Conservation (phyloP, 2,797 vertebrate species). For the Poliocrania exsul region DNA sequence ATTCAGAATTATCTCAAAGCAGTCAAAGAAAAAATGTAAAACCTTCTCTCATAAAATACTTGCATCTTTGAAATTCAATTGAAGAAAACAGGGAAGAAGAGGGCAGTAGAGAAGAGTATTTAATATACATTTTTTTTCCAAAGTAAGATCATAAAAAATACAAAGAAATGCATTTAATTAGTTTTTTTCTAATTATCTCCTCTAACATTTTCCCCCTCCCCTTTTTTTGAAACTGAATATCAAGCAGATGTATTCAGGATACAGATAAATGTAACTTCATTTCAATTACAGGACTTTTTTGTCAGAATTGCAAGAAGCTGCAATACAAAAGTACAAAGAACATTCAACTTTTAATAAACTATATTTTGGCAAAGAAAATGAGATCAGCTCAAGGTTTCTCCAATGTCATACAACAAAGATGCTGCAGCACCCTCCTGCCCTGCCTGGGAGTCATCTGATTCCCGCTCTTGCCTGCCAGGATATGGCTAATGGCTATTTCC, state of each 20-base stretch:
- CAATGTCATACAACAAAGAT: slow-evolving; percentile 44
- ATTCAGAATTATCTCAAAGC: neutral
- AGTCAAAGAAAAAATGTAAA: neutral
- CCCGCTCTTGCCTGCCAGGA: neutral
- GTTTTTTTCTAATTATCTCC: slow-evolving; percentile 10
- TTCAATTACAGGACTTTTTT: neutral
- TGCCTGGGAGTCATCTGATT: neutral
- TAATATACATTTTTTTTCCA: neutral
- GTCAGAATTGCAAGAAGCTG: neutral
- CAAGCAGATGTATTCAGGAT: neutral
- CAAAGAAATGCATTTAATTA: slow-evolving; percentile 20
- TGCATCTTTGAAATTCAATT: neutral
- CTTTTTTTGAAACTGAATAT: neutral
- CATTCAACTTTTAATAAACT: neutral
- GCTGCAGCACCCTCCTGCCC: neutral
- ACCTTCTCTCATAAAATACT: neutral
- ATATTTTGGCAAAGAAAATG: neutral
- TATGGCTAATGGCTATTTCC: slow-evolving; percentile 36
- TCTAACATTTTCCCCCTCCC: neutral
- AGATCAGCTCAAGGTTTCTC: slow-evolving; percentile 42
- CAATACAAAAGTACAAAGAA: neutral
- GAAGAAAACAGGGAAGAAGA: neutral
- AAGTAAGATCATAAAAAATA: neutral
- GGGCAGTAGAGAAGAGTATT: neutral
- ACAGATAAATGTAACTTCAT: neutral